phyloP scores from a whole-genome alignment of 2,888 invertebrate species.

The Seladonia tumulorum region DNA sequence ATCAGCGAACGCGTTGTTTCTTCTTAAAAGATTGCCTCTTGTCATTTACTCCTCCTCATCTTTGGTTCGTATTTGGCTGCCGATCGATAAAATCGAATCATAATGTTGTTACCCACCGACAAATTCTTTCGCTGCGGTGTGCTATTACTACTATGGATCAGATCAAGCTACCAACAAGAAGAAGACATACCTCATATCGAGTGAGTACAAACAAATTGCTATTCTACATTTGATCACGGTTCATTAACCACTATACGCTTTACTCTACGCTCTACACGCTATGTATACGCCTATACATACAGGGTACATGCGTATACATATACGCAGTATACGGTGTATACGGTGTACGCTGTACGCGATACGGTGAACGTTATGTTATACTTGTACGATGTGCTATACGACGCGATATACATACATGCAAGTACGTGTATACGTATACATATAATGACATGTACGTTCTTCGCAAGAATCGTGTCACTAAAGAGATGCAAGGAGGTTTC shows the following conservation, averaged over 20 bases:
- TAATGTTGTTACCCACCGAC: conserved; percentile 67
- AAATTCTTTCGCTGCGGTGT: conserved; percentile 75
- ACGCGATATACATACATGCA: neutral
- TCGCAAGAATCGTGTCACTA: neutral
- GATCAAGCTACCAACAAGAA: conserved; percentile 89
- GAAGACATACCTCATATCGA: conserved; percentile 96
- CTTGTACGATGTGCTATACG: neutral
- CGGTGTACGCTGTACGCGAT: neutral
- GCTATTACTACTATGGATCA: conserved; percentile 83
- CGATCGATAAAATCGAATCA: conserved; percentile 41
- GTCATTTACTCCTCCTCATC: neutral
- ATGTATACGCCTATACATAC: neutral
- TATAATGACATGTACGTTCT: neutral
- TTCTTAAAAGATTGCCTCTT: conserved; percentile 18
- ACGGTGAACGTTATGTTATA: neutral
- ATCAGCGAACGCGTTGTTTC: conserved; percentile 25
- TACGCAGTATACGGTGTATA: neutral
- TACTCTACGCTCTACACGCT: neutral
- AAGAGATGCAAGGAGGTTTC: neutral
- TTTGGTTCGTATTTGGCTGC: neutral
- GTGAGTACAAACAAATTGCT: conserved; percentile 86
- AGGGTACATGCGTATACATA: no score
- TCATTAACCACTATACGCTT: neutral
- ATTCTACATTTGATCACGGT: neutral
- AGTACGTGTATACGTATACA: neutral